A percentile compares a stretch with the other conserved stretches of the same genome.
These are phyloP conservation scores for Drosophila parvula DNA, from an alignment of 1,140 invertebrate species.

Conservation along the genomic window DNA sequence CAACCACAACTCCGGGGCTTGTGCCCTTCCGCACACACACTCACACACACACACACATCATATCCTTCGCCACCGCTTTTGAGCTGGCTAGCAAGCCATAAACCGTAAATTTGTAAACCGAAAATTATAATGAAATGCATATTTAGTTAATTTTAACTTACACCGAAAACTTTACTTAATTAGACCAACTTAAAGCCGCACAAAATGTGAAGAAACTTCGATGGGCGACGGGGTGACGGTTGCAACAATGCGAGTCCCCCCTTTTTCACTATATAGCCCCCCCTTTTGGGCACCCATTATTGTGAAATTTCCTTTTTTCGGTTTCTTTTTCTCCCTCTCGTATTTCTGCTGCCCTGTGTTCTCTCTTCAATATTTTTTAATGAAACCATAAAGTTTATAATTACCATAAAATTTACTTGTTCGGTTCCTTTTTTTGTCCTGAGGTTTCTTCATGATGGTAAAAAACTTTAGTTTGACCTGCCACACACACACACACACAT, in stretches of 20 bases:
- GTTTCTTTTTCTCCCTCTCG: conserved; percentile 11
- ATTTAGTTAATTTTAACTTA: conserved; percentile 73
- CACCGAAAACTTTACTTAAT: conserved; percentile 71
- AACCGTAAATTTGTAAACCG: conserved; percentile 38
- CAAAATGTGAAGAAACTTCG: conserved; percentile 38
- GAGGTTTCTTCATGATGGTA: conserved; percentile 44
- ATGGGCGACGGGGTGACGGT: background rate
- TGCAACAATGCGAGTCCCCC: conserved; percentile 28
- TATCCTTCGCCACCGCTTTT: background rate
- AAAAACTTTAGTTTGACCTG: conserved; percentile 54
- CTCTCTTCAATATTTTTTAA: conserved; percentile 59
- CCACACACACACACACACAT: conserved; percentile 15
- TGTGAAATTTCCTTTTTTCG: conserved; percentile 30
- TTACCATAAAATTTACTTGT: conserved; percentile 76
- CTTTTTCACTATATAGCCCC: background rate
- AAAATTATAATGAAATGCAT: conserved; percentile 72
- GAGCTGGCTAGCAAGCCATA: conserved; percentile 16
- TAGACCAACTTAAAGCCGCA: conserved; percentile 70
- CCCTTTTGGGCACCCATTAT: conserved; percentile 3
- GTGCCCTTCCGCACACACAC: background rate
- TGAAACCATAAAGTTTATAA: conserved; percentile 78
- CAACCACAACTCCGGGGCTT: conserved; percentile 32
- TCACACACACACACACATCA: conserved; percentile 5
- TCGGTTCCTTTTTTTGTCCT: conserved; percentile 43
- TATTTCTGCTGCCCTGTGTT: conserved; percentile 3